Base-by-base conservation (phyloP, 2,888 invertebrate species). In the Andrena praecox region DNA sequence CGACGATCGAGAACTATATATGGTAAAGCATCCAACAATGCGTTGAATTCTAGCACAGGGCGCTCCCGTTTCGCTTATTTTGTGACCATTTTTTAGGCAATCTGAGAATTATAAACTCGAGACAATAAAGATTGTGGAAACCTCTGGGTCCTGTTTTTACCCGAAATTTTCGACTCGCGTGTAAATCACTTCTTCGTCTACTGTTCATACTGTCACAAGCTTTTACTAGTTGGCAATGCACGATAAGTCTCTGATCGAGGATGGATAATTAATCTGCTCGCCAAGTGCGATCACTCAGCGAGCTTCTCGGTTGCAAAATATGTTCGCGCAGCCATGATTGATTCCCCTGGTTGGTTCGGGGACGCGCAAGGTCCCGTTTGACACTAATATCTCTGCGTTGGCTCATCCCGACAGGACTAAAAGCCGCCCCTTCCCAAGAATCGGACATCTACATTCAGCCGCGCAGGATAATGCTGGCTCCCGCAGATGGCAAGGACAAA, bases 401-500 rank as follows among this genome's bases (percentile, higher is more conserved):
- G 60, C 60, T 64, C 60, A 31, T 8, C 73, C 27, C 63, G 85
- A 66, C 77, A 66, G 80, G 75, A 73, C 80, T 76, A 80, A 83
- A 79, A 85, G 77, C 69, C 68, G 50, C 73, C 68, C 42, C 77
- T 59, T 71, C 71, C 70, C 31, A 50, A 31, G 72, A 70, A 81
- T 83, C 72, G 74, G 70, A 82, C 84, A 77, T 90, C 85, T 85
- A 84, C 79, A 89, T 89, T 89, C 86, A 79, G n/a, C 64, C 59
- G 48, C 31, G 74, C 54, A 66, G 83, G 84, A 87, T 90, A 89
- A 90, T 90, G 86, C 85, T 59, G 52, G 82, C 78, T 72, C 80
- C 74, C 63, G 52, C 75, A 60, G 87, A 74, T 91, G 91, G 90
- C 93, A 90, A 89, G 90, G 91, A 93, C 92, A 92, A 92, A 93